Conservation (phyloP, 2,113 vertebrate genomes). For the Illadopsis cleaveri region DNA sequence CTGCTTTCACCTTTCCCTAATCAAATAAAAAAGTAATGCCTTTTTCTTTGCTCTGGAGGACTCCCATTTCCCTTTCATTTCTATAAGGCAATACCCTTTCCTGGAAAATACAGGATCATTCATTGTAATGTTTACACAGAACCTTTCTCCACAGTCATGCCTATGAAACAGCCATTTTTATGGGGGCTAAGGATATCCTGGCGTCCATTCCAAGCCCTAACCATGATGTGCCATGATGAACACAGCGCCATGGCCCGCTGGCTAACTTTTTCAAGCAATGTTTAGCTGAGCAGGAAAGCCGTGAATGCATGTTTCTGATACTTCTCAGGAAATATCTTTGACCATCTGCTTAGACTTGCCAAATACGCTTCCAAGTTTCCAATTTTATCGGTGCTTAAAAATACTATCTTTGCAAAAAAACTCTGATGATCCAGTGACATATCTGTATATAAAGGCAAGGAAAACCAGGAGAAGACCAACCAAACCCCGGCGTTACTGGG, state of each 20-base stretch:
- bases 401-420: slow-evolving; percentile 53
- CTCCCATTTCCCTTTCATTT: neutral
- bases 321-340: slow-evolving; percentile 71
- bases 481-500: neutral
- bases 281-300: slow-evolving; percentile 60
- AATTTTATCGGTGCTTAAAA: slow-evolving; percentile 75
- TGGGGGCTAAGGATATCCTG: neutral
- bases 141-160: neutral
- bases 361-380: slow-evolving; percentile 71
- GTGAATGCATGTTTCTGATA: slow-evolving; percentile 60
- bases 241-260: neutral
- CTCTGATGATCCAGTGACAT: slow-evolving; percentile 36
- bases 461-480: neutral
- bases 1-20: slow-evolving; percentile 28
- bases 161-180: neutral
- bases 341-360: slow-evolving; percentile 75
- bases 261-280: slow-evolving; percentile 38
- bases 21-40: neutral
- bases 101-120: neutral
- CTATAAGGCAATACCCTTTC: neutral
- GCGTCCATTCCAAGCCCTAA: neutral
- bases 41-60: neutral
- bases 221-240: neutral
- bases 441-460: slow-evolving; percentile 54
- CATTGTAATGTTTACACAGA: neutral